These are phyloP conservation scores for Salarias fasciatus DNA, from an alignment of 2,797 vertebrate genomes.

Conservation along the genomic window DNA sequence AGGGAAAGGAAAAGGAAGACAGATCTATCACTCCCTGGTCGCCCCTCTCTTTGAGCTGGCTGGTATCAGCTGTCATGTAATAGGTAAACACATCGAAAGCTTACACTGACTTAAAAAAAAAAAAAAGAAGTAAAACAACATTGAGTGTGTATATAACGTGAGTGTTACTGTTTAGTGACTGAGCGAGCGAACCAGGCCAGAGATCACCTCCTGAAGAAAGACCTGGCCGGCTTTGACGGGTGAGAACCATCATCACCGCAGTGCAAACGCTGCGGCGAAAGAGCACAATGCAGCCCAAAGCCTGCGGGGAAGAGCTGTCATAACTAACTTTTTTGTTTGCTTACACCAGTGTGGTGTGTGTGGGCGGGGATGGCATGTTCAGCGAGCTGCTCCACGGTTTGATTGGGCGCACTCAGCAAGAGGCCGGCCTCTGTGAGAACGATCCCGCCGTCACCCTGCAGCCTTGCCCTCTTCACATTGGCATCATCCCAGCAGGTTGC, in stretches of 20 bases:
- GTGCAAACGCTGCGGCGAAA: slow-evolving; percentile 23
- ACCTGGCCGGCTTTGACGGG: slow-evolving; percentile 86
- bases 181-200: slow-evolving; percentile 85
- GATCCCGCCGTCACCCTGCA: slow-evolving; percentile 75
- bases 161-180: slow-evolving; percentile 82
- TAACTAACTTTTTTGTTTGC: slow-evolving; percentile 51
- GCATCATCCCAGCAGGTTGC: slow-evolving; percentile 88
- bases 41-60: slow-evolving; percentile 88
- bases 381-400: slow-evolving; percentile 87
- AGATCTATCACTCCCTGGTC: slow-evolving; percentile 83
- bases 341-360: slow-evolving; percentile 84
- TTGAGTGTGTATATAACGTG: slow-evolving; percentile 10
- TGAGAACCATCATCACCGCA: slow-evolving; percentile 55
- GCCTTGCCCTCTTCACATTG: slow-evolving; percentile 85
- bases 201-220: slow-evolving; percentile 87
- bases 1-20: slow-evolving; percentile 81
- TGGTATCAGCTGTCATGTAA: slow-evolving; percentile 84
- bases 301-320: slow-evolving; percentile 22
- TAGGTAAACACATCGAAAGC: slow-evolving; percentile 72
- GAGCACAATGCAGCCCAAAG: slow-evolving; percentile 7
- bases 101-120: too few relatives aligned
- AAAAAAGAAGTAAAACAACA: background rate
- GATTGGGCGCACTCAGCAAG: slow-evolving; percentile 85
- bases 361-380: slow-evolving; percentile 90
- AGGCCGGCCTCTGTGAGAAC: slow-evolving; percentile 82